phyloP scores from a whole-genome alignment of 2,888 invertebrate species.

The Pseudoips prasinana region DNA sequence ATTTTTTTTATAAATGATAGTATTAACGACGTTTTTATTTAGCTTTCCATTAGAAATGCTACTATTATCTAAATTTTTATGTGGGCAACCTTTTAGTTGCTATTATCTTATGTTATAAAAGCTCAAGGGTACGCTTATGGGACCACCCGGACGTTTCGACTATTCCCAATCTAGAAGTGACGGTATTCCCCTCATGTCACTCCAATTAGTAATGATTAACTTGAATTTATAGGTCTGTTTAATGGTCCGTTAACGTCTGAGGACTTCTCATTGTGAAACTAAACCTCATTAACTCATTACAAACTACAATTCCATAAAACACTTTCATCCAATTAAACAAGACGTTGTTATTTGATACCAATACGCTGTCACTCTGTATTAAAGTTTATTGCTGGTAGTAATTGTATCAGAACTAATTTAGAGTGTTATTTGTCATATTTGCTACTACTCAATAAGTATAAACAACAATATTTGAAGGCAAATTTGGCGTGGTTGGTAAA shows the following conservation, averaged over 20 bases:
- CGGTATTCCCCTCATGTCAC: slow-evolving; percentile 51
- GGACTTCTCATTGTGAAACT: slow-evolving; percentile 65
- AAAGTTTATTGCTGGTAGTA: slow-evolving; percentile 32
- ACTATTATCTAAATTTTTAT: slow-evolving; percentile 68
- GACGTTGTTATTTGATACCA: slow-evolving; percentile 56
- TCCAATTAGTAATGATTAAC: slow-evolving; percentile 78
- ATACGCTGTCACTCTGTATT: slow-evolving; percentile 41
- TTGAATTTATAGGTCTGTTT: slow-evolving; percentile 76
- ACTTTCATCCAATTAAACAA: slow-evolving; percentile 65
- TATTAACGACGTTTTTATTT: slow-evolving; percentile 51
- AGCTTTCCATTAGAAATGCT: slow-evolving; percentile 50
- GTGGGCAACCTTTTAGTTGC: slow-evolving; percentile 58
- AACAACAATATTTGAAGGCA: too few relatives aligned
- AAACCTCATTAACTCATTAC: slow-evolving; percentile 70
- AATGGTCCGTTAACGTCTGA: slow-evolving; percentile 72
- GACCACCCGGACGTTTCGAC: slow-evolving; percentile 63
- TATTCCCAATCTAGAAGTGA: slow-evolving; percentile 38
- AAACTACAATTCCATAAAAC: slow-evolving; percentile 66
- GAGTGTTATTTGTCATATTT: too few relatives aligned
- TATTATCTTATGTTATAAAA: slow-evolving; percentile 61
- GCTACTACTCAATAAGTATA: too few relatives aligned
- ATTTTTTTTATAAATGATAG: slow-evolving; percentile 48
- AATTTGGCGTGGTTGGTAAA: too few relatives aligned
- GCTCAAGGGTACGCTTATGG: slow-evolving; percentile 44
- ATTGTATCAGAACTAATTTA: slow-evolving; percentile 22